Conservation (phyloP, 2,888 invertebrate genomes). For the Cancer borealis region DNA sequence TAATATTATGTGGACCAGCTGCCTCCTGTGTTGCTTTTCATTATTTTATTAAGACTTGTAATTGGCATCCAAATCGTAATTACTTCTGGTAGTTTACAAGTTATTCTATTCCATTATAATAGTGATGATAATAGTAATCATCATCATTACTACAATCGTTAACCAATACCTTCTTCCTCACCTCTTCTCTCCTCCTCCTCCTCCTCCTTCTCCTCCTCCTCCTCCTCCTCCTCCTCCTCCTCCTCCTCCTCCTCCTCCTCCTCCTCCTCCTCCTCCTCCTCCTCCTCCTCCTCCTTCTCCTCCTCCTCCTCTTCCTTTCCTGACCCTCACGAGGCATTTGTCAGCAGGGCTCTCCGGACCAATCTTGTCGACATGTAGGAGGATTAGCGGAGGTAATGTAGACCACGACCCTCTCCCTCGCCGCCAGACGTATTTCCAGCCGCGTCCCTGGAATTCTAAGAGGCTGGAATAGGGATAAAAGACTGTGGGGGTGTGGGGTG, state of each 20-base stretch:
- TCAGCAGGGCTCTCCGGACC: slow-evolving; percentile 61
- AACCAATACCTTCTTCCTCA: background rate
- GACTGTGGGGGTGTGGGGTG: background rate
- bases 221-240: background rate
- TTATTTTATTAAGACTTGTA: background rate
- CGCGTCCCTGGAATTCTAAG: slow-evolving; percentile 66
- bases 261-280: slow-evolving; percentile 36
- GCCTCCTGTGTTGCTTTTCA: background rate
- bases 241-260: slow-evolving; percentile 39
- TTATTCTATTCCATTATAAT: no score
- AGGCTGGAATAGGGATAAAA: slow-evolving; percentile 47
- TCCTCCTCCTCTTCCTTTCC: background rate
- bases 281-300: slow-evolving; percentile 4
- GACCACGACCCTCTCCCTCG: slow-evolving; percentile 56
- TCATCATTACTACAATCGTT: background rate
- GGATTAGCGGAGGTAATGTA: slow-evolving; percentile 69
- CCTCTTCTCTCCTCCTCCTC: background rate
- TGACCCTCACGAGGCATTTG: slow-evolving; percentile 64
- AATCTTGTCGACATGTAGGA: slow-evolving; percentile 72
- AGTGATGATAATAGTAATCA: background rate
- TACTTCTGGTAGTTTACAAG: background rate
- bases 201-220: background rate
- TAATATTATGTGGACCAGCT: background rate
- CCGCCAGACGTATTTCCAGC: slow-evolving; percentile 64
- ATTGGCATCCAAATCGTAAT: background rate